Evolutionary conservation across 2,113 vertebrate species (phyloP), one percentile per base, ranked within the genome.

Genomic region (Podiceps cristatus): DNA sequence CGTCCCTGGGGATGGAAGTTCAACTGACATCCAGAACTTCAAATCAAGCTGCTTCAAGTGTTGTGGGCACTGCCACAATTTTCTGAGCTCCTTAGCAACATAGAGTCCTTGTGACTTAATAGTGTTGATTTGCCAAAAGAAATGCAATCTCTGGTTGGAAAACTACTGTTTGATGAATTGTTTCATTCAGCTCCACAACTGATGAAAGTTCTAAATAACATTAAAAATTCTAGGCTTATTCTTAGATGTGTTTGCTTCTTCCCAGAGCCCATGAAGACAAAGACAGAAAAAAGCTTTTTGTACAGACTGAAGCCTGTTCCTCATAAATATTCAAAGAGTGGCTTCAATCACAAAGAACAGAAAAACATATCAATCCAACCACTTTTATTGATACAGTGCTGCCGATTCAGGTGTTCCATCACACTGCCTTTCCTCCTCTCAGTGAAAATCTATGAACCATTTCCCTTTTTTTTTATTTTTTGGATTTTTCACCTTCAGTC

Each of bases 321-420:
- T 95, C 75, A 83, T 93, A 75, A 93, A 94, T 95, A 94, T 96
- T 94, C 81, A 92, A 90, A 93, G 60, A 31, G 47, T 87, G 69
- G 37, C 66, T 90, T 93, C 79, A 90, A 5, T 92, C 62, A 79
- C 75, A 93, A 40, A 62, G 58, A 75, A 45, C 50, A 86, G 68
- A 74, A 96, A 94, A 93, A 73, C 50, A 18, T 93, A 93, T 74
- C 60, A 93, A 42, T 97, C 78, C 78, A 88, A 66, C 31, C 53
- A 86, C 82, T 86, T 81, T 56, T 89, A 71, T 78, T 95, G 92
- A 77, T 77, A 84, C 45, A 66, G 40, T 27, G 15, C 80, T 49
- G 24, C 45, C 47, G 60, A 72, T 83, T 72, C 69, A 82, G 78
- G 67, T 96, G 75, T 92, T 90, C 58, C 83, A 82, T 72, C 69